Evolutionary conservation across 2,113 vertebrate genomes (phyloP), one percentile per base, ranked within the genome.

Genomic region (Cyanoliseus patagonus): DNA sequence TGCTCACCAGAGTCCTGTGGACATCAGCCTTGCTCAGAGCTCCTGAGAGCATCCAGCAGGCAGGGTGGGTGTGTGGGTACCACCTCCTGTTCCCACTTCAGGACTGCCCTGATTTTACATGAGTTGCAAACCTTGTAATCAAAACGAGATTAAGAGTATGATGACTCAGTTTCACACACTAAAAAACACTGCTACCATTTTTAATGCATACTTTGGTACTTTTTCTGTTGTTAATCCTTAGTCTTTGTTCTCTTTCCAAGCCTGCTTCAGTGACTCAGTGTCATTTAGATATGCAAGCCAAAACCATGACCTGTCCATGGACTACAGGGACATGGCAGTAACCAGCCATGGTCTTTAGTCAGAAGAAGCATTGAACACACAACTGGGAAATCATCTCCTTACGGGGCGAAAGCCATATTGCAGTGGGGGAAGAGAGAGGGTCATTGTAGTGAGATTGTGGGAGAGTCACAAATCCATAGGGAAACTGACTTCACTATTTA

Each of bases 101-200:
- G 62, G 10, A 20, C 44, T 66, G 28, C 10, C 8, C n/a, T 0
- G 0, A n/a, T 64, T 61, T 42, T 7, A 52, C 24, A 12, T 6
- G 17, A 47, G 44, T 42, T 47, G 35, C 14, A 69, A 23, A 51
- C 30, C 3, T 16, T 17, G 22, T 19, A 73, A 39, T 61, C 17
- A 33, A 92, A 85, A n/a, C 13, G 20, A 80, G 64, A 30, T 44
- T 42, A 30, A 37, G 10, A 13, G 64, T 42, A 83, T 57, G 52
- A 49, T 23, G 53, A 27, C 61, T 44, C 25, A 0, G 0, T 66
- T 59, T n/a, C 9, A 14, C 3, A 13, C 28, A 3, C 14, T 35
- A 20, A 76, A 82, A 73, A 25, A 2, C 7, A 44, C 20, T 44
- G n/a, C 68, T 92, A 49, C 24, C 3, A 3, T 52, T 77, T 88